Conservation (phyloP, 2,797 vertebrate species). For the Microchirus variegatus region DNA sequence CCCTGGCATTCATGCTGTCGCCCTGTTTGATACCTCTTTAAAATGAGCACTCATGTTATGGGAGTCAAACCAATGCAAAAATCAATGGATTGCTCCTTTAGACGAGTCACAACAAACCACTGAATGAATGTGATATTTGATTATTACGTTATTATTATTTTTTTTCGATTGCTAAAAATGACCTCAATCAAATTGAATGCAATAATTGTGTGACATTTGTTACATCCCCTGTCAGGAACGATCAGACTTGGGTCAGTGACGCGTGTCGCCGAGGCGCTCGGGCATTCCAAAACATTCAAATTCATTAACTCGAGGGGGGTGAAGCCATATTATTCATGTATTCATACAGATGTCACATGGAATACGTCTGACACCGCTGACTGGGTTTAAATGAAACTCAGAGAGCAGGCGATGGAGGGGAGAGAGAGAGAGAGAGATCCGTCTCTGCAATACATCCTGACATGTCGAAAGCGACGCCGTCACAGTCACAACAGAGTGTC, state of each 20-base stretch:
- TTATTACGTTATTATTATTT: too few relatives aligned
- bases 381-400: constrained; percentile 37
- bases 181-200: constrained; percentile 20
- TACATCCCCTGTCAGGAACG: constrained; percentile 18
- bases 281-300: constrained; percentile 9
- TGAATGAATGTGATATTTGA: too few relatives aligned
- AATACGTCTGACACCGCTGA: constrained; percentile 42
- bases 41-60: too few relatives aligned
- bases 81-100: too few relatives aligned
- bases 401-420: neutral
- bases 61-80: too few relatives aligned
- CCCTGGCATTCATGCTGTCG: too few relatives aligned
- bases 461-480: constrained; percentile 35
- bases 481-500: constrained; percentile 56
- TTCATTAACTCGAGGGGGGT: constrained; percentile 20
- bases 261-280: constrained; percentile 22
- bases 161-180: constrained; percentile 5
- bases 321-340: constrained; percentile 55
- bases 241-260: constrained; percentile 23
- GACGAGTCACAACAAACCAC: too few relatives aligned
- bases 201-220: constrained; percentile 27
- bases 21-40: too few relatives aligned
- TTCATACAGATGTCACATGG: constrained; percentile 53
- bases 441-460: constrained; percentile 38
- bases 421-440: constrained; percentile 8